Percentiles rank a stretch among this genome's conserved stretches.
phyloP scores from a whole-genome alignment of 2,888 invertebrate species.

The Corythucha ciliata region DNA sequence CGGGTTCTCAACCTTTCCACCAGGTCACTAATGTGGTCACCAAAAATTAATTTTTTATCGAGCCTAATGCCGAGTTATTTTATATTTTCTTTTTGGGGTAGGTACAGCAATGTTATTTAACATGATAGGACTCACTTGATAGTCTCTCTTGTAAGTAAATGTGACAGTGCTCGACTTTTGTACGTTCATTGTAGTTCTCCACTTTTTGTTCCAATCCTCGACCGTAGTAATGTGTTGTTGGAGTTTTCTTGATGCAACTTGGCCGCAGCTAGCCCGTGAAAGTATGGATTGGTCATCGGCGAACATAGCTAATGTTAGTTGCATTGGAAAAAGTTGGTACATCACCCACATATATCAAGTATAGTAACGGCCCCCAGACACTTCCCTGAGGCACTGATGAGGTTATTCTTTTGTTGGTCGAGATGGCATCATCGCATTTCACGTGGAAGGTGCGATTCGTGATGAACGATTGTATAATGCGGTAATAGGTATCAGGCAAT shows the following conservation, averaged over 20 bases:
- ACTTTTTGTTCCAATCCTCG: slow-evolving; percentile 7
- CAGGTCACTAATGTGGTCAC: too few species aligned
- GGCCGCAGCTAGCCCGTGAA: neutral
- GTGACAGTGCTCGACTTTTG: slow-evolving; percentile 3
- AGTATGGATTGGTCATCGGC: slow-evolving; percentile 5
- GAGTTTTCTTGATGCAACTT: too few species aligned
- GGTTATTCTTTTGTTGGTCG: too few species aligned
- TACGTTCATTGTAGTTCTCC: slow-evolving; percentile 11
- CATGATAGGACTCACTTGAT: slow-evolving; percentile 4
- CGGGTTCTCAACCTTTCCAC: slow-evolving; percentile 1
- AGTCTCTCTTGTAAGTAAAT: slow-evolving; percentile 6
- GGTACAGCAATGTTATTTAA: neutral
- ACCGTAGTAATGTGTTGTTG: neutral
- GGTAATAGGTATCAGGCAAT: too few species aligned
- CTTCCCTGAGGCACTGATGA: too few species aligned
- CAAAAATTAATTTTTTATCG: neutral
- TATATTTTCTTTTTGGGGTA: slow-evolving; percentile 3
- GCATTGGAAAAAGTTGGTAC: slow-evolving; percentile 7
- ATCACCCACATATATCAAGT: slow-evolving; percentile 2
- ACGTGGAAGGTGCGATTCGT: too few species aligned
- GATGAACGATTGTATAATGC: too few species aligned
- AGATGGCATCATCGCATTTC: too few species aligned
- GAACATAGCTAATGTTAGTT: slow-evolving; percentile 4
- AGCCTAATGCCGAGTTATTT: neutral
- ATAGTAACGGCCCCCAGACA: too few species aligned